A percentile compares a stretch with the other conserved stretches of the same genome.
These are phyloP conservation scores for Eutolmus rufibarbis DNA, from an alignment of 2,888 invertebrate genomes.

Conservation along the genomic window DNA sequence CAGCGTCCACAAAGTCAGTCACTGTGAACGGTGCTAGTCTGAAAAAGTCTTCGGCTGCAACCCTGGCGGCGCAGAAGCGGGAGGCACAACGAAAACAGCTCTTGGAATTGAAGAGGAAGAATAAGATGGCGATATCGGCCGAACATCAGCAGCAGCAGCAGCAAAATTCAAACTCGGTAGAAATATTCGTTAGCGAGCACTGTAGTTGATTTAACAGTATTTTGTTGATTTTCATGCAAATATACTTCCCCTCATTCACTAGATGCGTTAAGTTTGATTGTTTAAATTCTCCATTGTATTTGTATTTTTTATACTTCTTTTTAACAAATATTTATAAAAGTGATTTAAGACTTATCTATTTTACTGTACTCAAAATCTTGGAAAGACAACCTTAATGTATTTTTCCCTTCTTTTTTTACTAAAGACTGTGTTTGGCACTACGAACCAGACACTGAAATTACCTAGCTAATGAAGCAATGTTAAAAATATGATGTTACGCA, in stretches of 20 bases:
- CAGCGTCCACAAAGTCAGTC: slow-evolving; percentile 38
- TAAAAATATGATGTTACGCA: slow-evolving; percentile 1
- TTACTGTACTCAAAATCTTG: neutral
- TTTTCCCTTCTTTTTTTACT: neutral
- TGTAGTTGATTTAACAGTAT: slow-evolving; percentile 52
- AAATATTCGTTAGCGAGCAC: slow-evolving; percentile 52
- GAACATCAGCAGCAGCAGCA: slow-evolving; percentile 25
- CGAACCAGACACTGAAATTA: neutral
- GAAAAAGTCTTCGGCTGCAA: slow-evolving; percentile 51
- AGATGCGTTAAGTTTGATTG: slow-evolving; percentile 10
- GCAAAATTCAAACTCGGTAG: slow-evolving; percentile 46
- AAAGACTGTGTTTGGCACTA: neutral
- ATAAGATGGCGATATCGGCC: slow-evolving; percentile 55
- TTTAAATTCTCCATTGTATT: slow-evolving; percentile 14
- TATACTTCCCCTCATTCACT: neutral
- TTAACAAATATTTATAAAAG: slow-evolving; percentile 24
- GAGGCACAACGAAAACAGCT: slow-evolving; percentile 81
- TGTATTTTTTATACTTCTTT: slow-evolving; percentile 23
- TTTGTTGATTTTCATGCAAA: slow-evolving; percentile 15
- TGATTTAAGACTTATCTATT: slow-evolving; percentile 10
- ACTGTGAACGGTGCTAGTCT: slow-evolving; percentile 45
- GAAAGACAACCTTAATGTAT: neutral
- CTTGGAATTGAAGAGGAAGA: slow-evolving; percentile 68
- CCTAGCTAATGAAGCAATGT: slow-evolving; percentile 10
- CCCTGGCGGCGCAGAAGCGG: slow-evolving; percentile 65